Evolutionary conservation across 2,888 invertebrate species (phyloP).

Genomic region (Leucophora obtusa): DNA sequence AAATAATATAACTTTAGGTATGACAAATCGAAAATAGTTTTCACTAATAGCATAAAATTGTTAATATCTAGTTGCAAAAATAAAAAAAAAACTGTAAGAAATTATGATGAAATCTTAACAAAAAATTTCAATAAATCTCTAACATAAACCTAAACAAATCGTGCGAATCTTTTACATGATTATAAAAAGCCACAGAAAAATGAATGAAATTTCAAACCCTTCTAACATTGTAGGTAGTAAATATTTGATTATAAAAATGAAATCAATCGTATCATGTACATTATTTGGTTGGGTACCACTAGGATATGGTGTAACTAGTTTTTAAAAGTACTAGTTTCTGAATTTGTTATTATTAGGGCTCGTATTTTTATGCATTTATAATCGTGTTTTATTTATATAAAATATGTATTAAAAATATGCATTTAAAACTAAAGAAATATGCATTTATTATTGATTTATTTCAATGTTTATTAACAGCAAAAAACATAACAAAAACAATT

Average conservation of each 20-base stretch:
- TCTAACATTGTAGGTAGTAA: background rate
- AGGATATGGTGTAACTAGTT: no score
- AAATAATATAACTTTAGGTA: background rate
- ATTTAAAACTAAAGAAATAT: no score
- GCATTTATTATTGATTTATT: no score
- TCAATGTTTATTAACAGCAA: no score
- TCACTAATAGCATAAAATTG: conserved; percentile 17
- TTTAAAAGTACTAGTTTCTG: no score
- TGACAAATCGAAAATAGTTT: background rate
- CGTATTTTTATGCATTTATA: no score
- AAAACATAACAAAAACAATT: no score
- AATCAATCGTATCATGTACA: background rate
- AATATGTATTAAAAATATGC: no score
- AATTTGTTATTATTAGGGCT: no score
- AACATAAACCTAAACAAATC: conserved; percentile 3
- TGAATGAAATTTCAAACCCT: conserved; percentile 12
- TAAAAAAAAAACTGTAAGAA: background rate
- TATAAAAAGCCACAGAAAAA: conserved; percentile 12
- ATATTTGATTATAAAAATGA: background rate
- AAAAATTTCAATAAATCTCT: background rate
- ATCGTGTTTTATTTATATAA: no score
- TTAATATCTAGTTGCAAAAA: conserved; percentile 21
- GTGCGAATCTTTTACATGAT: conserved; percentile 15
- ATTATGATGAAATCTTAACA: conserved; percentile 24
- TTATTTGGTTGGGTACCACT: background rate